Evolutionary conservation across 2,113 vertebrate genomes (phyloP).

Genomic region (Zosterops borbonicus): DNA sequence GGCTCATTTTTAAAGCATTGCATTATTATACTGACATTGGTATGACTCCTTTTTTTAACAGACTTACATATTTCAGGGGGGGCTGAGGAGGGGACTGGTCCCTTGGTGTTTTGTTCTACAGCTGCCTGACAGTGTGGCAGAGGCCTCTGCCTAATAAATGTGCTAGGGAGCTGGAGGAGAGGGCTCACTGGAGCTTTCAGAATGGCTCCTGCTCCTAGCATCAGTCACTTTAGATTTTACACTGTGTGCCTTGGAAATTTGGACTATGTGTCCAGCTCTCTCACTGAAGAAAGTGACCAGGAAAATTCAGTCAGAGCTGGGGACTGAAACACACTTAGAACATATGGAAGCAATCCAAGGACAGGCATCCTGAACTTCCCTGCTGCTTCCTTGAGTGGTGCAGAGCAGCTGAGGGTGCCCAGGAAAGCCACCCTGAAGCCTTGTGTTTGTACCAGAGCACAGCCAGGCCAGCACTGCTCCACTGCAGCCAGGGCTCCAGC

Average conservation of each 20-base stretch:
- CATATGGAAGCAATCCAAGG: not conserved
- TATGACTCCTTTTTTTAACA: not conserved
- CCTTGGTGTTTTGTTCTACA: not conserved
- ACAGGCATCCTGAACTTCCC: not conserved
- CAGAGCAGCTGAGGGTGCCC: not conserved
- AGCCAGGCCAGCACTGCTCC: accelerated
- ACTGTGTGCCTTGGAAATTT: not conserved
- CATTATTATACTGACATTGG: not conserved
- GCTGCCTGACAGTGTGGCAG: not conserved
- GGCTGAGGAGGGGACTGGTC: not conserved
- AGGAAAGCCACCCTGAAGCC: not conserved
- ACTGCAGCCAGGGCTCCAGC: not conserved
- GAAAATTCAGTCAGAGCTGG: not conserved
- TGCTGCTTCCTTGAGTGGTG: not conserved
- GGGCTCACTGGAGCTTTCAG: not conserved
- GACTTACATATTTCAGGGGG: not conserved
- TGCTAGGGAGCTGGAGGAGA: not conserved
- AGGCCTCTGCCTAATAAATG: not conserved
- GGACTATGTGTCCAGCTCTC: not conserved
- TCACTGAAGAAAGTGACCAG: not conserved
- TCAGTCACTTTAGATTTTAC: not conserved
- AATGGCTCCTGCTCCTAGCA: not conserved
- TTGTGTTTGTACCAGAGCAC: not conserved
- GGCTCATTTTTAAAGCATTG: not conserved
- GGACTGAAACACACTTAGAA: not conserved